phyloP scores from a whole-genome alignment of 2,797 vertebrate genomes.

The Channallabes apus region DNA sequence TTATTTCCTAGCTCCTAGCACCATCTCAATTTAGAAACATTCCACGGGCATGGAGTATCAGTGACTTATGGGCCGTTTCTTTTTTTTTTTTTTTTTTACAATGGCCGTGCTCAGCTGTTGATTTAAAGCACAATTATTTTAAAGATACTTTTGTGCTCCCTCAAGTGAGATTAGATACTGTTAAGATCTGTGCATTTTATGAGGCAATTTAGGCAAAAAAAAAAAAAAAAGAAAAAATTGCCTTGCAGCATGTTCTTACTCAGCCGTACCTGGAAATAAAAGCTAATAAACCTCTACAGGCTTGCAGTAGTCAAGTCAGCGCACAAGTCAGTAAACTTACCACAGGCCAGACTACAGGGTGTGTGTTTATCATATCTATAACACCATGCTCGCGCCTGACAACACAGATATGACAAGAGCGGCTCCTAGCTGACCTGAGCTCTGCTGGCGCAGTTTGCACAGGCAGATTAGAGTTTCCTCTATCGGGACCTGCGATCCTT shows the following conservation, averaged over 20 bases:
- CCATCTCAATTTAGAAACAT: constrained; percentile 35
- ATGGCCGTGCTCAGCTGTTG: constrained; percentile 33
- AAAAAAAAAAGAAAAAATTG: constrained; percentile 3
- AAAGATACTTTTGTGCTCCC: constrained; percentile 34
- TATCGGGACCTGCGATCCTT: constrained; percentile 33
- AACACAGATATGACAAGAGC: constrained; percentile 40
- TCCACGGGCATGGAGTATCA: constrained; percentile 40
- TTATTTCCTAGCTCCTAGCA: constrained; percentile 44
- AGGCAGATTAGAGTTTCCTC: constrained; percentile 40
- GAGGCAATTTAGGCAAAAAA: constrained; percentile 44
- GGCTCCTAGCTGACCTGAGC: constrained; percentile 27
- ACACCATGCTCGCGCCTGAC: constrained; percentile 44
- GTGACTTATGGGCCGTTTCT: constrained; percentile 37
- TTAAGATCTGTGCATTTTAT: constrained; percentile 53
- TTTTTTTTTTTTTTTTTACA: constrained; percentile 42
- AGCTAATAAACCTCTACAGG: constrained; percentile 40
- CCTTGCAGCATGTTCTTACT: constrained; percentile 22
- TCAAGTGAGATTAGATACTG: constrained; percentile 45
- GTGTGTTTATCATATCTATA: constrained; percentile 46
- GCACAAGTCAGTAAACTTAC: constrained; percentile 19
- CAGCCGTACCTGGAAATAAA: constrained; percentile 47
- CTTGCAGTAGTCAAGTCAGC: constrained; percentile 10
- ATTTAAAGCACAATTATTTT: constrained; percentile 47
- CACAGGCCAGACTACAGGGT: constrained; percentile 27
- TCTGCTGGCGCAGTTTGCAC: constrained; percentile 15